Evolutionary conservation across 2,797 vertebrate species (phyloP).

Genomic region (Silurus lanzhouensis): DNA sequence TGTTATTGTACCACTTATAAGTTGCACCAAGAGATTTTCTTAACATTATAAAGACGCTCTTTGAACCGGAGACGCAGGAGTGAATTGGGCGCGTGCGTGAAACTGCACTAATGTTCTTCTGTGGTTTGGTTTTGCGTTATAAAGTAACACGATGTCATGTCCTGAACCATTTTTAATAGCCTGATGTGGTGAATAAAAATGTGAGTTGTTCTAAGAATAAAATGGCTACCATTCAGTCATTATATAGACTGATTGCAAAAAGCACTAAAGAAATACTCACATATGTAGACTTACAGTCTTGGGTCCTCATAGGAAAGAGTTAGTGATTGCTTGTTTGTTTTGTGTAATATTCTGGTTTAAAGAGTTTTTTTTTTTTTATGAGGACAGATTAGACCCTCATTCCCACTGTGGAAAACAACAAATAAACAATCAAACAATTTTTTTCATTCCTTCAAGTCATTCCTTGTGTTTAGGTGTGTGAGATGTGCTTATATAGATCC

Average conservation of each 20-base stretch:
- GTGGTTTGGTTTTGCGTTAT: background rate
- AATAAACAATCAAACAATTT: background rate
- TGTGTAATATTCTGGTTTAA: background rate
- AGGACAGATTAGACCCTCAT: background rate
- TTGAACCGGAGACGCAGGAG: background rate
- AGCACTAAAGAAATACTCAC: background rate
- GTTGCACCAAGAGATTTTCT: background rate
- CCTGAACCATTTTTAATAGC: background rate
- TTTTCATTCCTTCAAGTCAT: background rate
- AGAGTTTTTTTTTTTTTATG: background rate
- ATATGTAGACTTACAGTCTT: background rate
- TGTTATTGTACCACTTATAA: no score
- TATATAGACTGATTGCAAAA: background rate
- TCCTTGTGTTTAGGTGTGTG: background rate
- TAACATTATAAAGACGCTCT: background rate
- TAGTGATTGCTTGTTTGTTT: background rate
- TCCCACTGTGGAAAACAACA: background rate
- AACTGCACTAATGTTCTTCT: background rate
- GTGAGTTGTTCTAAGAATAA: background rate
- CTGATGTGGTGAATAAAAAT: background rate
- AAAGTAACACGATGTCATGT: background rate
- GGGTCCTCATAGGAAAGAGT: background rate
- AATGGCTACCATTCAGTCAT: background rate
- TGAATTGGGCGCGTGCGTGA: background rate
- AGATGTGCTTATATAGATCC: background rate